Percentiles rank a stretch among this genome's conserved stretches.
phyloP scores from a whole-genome alignment of 2,888 invertebrate species.

The Myopa testacea region DNA sequence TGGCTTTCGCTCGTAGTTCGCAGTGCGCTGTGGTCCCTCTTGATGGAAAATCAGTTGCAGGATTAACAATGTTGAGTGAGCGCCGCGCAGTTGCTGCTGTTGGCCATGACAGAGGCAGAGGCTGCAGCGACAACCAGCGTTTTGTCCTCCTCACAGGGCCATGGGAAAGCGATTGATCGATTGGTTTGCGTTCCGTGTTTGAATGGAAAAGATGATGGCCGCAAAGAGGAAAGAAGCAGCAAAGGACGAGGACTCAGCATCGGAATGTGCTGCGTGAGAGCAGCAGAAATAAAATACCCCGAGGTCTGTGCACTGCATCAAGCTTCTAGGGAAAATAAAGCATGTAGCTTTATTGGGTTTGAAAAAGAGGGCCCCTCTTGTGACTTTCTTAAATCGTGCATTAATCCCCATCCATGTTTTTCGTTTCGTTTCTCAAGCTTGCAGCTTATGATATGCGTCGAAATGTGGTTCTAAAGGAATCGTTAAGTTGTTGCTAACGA shows the following conservation, averaged over 20 bases:
- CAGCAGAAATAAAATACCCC: not conserved
- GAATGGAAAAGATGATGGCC: not conserved
- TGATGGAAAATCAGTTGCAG: conserved; percentile 13
- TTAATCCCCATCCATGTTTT: not conserved
- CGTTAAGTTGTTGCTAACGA: too few relatives aligned
- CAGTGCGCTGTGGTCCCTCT: not conserved
- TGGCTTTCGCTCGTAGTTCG: not conserved
- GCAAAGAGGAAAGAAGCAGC: not conserved
- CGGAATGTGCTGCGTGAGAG: not conserved
- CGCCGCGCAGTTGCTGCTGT: conserved; percentile 13
- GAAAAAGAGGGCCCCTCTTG: not conserved
- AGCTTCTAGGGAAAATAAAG: not conserved
- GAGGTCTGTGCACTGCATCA: not conserved
- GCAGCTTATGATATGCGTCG: too few relatives aligned
- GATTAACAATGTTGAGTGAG: conserved; percentile 15
- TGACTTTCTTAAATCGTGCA: not conserved
- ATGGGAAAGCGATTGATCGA: conserved; percentile 25
- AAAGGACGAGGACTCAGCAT: not conserved
- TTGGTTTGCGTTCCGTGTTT: conserved; percentile 12
- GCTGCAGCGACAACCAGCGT: not conserved
- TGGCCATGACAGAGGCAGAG: conserved; percentile 20
- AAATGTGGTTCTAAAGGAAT: too few relatives aligned
- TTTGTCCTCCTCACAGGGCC: not conserved
- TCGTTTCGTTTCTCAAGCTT: too few relatives aligned
- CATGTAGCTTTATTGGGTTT: too few relatives aligned